These are phyloP conservation scores for Acanthiza pusilla DNA, from an alignment of 2,797 vertebrate species.

Conservation along the genomic window DNA sequence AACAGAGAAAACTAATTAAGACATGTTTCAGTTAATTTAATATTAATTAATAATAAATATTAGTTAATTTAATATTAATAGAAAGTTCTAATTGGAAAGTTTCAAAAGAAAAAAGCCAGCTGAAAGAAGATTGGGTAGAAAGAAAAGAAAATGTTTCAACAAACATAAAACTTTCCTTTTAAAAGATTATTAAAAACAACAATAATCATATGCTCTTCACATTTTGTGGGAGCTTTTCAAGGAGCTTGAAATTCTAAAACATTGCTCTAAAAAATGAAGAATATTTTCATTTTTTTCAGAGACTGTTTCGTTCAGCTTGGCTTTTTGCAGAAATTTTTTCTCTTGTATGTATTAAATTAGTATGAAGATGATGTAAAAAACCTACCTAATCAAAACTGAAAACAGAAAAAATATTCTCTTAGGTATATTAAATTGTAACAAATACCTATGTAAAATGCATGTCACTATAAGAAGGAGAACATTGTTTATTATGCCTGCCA, in stretches of 20 bases:
- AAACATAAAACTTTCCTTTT: not conserved
- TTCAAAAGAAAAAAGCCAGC: not conserved
- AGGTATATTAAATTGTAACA: not conserved
- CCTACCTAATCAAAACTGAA: not conserved
- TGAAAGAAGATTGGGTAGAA: not conserved
- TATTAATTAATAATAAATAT: too few relatives aligned
- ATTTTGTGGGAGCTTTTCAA: not conserved
- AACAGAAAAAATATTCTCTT: not conserved
- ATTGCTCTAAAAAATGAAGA: not conserved
- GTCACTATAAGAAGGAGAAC: not conserved
- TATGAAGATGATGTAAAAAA: not conserved
- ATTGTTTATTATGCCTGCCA: not conserved
- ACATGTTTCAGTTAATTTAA: not conserved
- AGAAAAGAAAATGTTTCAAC: not conserved
- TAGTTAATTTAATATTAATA: not conserved
- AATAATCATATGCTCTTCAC: not conserved
- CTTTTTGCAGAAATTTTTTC: not conserved
- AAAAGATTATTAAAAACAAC: not conserved
- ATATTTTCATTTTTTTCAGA: not conserved
- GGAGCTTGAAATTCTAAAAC: not conserved
- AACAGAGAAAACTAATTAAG: not conserved
- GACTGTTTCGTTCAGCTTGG: not conserved
- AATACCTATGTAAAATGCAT: not conserved
- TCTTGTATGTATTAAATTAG: not conserved
- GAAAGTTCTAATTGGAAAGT: not conserved